Base-by-base conservation (phyloP, 2,113 vertebrate genomes). In the Platanista minor region DNA sequence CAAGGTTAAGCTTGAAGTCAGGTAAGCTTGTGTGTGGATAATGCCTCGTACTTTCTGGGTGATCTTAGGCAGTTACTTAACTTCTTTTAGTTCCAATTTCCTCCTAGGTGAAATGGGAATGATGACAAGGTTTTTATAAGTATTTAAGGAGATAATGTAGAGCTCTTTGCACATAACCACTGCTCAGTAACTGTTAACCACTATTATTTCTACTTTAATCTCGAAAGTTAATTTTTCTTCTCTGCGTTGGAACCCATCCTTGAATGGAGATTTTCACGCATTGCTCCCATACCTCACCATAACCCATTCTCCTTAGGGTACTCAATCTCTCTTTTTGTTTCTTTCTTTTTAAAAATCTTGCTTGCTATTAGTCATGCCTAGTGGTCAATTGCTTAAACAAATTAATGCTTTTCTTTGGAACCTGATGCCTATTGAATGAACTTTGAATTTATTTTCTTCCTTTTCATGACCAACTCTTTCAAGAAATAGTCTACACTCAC, bases 371-470 rank as follows among this genome's bases (percentile, higher is more conserved):
- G 5, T 82, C 12, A 74, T 85, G 20, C 1, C 27, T 21, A 31
- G 43, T 64, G 8, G 7, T 39, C 29, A 92, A 61, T 66, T 71
- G 39, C 25, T 31, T 64, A 67, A 95, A 89, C 13, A 84, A 84
- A 77, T 71, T 11, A 83, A 23, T 5, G 18, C 59, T 64, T 83
- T 49, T 52, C 66, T 83, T 83, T 86, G 80, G 25, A 4, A 72
- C 14, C 11, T 49, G 6, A 89, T 81, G 36, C 15, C 14, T 92
- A 49, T 52, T 96, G 77, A 81, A 41, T 52, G 20, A 83, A 54
- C 18, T 71, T 90, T 67, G 15, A 80, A 59, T 82, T 54, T n/a
- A 95, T 77, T 97, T 94, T 54, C 17, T 96, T 91, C 49, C 31
- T 78, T 87, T 78, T 80, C 62, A 95, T 67, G 29, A 82, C 9